Conservation (phyloP, 2,888 invertebrate species). For the Homarus gammarus region DNA sequence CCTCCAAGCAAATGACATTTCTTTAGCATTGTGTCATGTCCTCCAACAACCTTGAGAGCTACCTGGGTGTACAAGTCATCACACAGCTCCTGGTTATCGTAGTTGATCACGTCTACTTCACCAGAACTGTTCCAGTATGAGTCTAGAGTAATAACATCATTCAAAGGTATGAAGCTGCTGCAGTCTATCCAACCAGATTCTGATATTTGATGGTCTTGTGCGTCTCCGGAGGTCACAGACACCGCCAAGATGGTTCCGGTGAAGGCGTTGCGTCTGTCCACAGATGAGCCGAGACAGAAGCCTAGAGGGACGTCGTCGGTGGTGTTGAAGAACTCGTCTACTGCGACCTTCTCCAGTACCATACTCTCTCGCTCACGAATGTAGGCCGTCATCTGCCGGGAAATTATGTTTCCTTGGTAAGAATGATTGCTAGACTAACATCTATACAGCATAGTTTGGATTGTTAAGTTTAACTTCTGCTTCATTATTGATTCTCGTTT, state of each 20-base stretch:
- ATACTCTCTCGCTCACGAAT: not conserved
- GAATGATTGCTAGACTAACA: too few species aligned
- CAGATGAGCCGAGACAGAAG: conserved; percentile 16
- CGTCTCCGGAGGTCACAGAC: not conserved
- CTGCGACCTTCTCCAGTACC: not conserved
- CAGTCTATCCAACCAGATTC: not conserved
- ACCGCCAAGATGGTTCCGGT: not conserved
- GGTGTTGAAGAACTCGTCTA: not conserved
- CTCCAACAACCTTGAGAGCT: not conserved
- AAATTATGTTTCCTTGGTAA: too few species aligned
- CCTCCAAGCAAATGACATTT: not conserved
- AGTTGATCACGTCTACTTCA: not conserved
- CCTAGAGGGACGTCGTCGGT: not conserved
- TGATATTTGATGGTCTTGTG: too few species aligned
- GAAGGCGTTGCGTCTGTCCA: not conserved
- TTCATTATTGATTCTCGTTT: too few species aligned
- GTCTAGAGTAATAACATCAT: not conserved
- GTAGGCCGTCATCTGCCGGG: not conserved
- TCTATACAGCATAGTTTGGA: too few species aligned
- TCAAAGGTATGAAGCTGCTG: not conserved
- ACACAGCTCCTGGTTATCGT: not conserved
- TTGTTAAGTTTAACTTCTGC: too few species aligned
- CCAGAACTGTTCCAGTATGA: conserved; percentile 1
- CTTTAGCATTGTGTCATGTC: not conserved
- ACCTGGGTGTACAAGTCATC: not conserved